Evolutionary conservation across 2,113 vertebrate genomes (phyloP), one percentile per base, ranked within the genome.

Genomic region (Aythya baeri): DNA sequence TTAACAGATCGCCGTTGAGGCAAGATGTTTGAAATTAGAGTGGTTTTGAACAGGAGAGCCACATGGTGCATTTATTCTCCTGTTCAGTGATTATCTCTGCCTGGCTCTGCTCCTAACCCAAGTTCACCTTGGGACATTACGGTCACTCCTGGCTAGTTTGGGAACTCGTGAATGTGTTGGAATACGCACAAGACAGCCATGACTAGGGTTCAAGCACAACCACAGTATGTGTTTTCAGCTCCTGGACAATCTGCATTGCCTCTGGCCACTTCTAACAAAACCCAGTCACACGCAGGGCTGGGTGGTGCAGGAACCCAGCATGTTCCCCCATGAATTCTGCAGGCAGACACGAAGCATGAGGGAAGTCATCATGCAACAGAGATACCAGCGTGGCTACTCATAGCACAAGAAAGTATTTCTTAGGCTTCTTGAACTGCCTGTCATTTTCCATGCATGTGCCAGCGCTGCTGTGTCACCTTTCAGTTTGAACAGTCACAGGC

Each of bases 1-100:
- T 65, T 95, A 96, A 90, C 96, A 96, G 96, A 96, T 95, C 92
- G 92, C 66, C 57, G 92, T 71, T 88, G 96, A 96, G 57, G 90
- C 86, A 85, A 95, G 93, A 96, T 94, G 76, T 90, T 95, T 91
- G 95, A 96, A 94, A 95, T 93, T 61, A 61, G 92, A 95, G 90
- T 26, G 80, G 77, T 83, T 96, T 90, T 84, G 93, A 95, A 54
- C 83, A 86, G 88, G 66, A 92, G 94, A 96, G 90, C 94, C 95
- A 96, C 94, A 96, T 94, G 92, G 95, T 44, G 80, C 72, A 3
- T 86, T 92, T 58, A 62, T 41, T 76, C 94, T 92, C 80, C 88
- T 61, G 86, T 44, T 96, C 80, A 73, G 86, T 52, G 65, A 86
- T 91, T 86, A 52, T 93, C 91, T 93, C 86, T 72, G 90, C 86